A percentile compares a stretch with the other conserved stretches of the same genome.
phyloP scores from a whole-genome alignment of 2,888 invertebrate species.

The Caenorhabditis sp. region DNA sequence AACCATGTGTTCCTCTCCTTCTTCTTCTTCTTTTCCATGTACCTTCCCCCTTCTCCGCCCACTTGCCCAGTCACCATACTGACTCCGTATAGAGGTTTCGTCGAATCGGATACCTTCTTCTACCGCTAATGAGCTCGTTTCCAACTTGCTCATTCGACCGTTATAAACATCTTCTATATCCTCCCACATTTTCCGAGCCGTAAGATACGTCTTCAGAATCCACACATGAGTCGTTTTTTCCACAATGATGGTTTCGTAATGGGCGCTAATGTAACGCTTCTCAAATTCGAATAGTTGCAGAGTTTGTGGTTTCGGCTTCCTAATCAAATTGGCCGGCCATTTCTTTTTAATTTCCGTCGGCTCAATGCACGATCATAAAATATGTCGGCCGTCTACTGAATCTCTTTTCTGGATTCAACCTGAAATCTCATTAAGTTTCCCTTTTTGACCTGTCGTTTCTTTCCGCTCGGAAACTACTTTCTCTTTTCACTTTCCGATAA shows the following conservation, averaged over 20 bases:
- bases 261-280: no score
- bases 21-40: not conserved
- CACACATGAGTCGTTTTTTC: slow-evolving; percentile 1
- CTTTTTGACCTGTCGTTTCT: not conserved
- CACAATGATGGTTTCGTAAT: slow-evolving; percentile 9
- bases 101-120: slow-evolving; percentile 44
- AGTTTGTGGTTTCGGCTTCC: slow-evolving; percentile 28
- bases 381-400: slow-evolving; percentile 14
- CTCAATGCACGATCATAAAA: slow-evolving; percentile 15
- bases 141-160: slow-evolving; percentile 39
- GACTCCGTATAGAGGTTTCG: slow-evolving; percentile 32
- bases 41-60: slow-evolving; percentile 5
- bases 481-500: slow-evolving; percentile 10
- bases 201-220: slow-evolving; percentile 7
- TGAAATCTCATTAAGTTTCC: not conserved
- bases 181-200: slow-evolving; percentile 28
- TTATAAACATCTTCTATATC: slow-evolving; percentile 34
- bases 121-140: slow-evolving; percentile 47
- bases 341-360: slow-evolving; percentile 33
- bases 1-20: no score
- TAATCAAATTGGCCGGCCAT: slow-evolving; percentile 39
- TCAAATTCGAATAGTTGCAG: slow-evolving; percentile 25
- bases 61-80: slow-evolving; percentile 15
- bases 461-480: not conserved
- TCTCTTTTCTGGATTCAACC: slow-evolving; percentile 22